These are phyloP conservation scores for Trigoniulus corallinus DNA, from an alignment of 1,140 invertebrate genomes.

Conservation along the genomic window DNA sequence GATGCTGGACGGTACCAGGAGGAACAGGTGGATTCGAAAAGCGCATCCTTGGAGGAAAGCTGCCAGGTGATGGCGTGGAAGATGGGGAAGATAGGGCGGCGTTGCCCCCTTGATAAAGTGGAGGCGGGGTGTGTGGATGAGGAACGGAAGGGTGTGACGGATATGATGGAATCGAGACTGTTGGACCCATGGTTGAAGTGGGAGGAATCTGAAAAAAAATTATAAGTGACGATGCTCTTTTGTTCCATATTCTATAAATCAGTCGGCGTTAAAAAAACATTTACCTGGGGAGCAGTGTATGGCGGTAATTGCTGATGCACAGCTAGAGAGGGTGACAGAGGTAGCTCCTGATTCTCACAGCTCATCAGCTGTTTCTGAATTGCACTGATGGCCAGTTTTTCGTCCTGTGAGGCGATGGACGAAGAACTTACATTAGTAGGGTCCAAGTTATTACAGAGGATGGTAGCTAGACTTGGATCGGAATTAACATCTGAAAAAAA, in stretches of 20 bases:
- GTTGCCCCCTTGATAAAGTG: conserved; percentile 20
- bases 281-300: neutral
- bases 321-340: conserved; percentile 4
- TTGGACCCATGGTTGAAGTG: neutral
- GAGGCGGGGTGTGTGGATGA: conserved; percentile 9
- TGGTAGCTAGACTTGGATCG: neutral
- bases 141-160: conserved; percentile 6
- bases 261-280: too few relatives aligned
- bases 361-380: conserved; percentile 84
- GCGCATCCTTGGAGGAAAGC: too few relatives aligned
- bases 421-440: conserved; percentile 2
- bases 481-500: neutral
- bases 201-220: neutral
- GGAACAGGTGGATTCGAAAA: too few relatives aligned
- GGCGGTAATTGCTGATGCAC: neutral
- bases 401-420: conserved; percentile 31
- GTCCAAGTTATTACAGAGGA: neutral
- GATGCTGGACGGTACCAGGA: too few relatives aligned
- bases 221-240: too few relatives aligned
- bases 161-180: conserved; percentile 8
- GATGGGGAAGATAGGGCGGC: neutral
- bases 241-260: too few relatives aligned
- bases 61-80: neutral
- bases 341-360: conserved; percentile 39
- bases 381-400: conserved; percentile 68